phyloP scores from a whole-genome alignment of 2,113 vertebrate genomes.

The Paraplagusia blochii region DNA sequence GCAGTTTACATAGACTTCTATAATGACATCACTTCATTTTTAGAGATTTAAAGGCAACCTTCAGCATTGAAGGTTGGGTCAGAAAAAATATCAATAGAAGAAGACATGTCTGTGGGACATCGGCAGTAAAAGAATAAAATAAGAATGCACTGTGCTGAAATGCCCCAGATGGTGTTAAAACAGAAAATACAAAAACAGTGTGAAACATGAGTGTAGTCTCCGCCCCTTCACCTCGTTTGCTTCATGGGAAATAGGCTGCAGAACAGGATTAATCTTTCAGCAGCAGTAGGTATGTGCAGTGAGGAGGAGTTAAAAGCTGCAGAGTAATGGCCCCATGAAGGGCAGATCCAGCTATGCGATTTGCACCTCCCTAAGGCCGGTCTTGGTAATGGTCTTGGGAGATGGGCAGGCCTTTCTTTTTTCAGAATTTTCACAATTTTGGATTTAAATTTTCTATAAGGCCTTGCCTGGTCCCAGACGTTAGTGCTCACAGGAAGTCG shows the following conservation, averaged over 20 bases:
- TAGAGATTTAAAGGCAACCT: too few species aligned
- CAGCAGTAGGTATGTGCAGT: slow-evolving; percentile 16
- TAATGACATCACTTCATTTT: background rate
- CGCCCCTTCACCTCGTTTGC: slow-evolving; percentile 12
- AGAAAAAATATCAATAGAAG: too few species aligned
- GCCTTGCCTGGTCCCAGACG: slow-evolving; percentile 1
- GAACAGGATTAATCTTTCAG: slow-evolving; percentile 11
- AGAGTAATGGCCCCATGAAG: slow-evolving; percentile 11
- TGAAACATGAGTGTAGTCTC: background rate
- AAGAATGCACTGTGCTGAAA: background rate
- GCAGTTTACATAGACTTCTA: background rate
- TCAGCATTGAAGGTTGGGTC: too few species aligned
- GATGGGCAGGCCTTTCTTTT: slow-evolving; percentile 1
- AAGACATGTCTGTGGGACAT: background rate
- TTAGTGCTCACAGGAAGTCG: slow-evolving; percentile 6
- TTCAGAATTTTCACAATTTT: slow-evolving; percentile 11
- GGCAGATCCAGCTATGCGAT: slow-evolving; percentile 10
- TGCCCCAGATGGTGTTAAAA: background rate
- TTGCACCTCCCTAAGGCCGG: slow-evolving; percentile 8
- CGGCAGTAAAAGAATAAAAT: background rate
- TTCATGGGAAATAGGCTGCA: slow-evolving; percentile 24
- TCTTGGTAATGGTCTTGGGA: slow-evolving; percentile 4
- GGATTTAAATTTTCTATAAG: background rate
- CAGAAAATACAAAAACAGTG: background rate
- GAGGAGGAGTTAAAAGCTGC: slow-evolving; percentile 17